Conservation (phyloP, 2,888 invertebrate species). For the Agrochola macilenta region DNA sequence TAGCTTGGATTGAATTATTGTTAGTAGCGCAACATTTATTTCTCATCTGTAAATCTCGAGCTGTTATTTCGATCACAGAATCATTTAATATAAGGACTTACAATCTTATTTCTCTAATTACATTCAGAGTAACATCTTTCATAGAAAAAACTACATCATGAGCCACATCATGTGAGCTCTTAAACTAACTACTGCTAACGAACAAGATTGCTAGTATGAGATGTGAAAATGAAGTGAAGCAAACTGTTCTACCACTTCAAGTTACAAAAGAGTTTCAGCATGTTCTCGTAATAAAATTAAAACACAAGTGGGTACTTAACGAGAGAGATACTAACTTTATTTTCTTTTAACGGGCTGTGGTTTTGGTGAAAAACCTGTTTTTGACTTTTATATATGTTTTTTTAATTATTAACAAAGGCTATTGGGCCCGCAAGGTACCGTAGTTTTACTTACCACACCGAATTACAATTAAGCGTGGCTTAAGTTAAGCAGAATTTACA, state of each 20-base stretch:
- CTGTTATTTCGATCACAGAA: too few relatives aligned
- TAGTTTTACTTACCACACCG: neutral
- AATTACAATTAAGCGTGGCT: neutral
- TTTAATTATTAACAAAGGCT: neutral
- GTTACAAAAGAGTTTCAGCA: slow-evolving; percentile 32
- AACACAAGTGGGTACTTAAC: slow-evolving; percentile 23
- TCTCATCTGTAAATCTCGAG: too few relatives aligned
- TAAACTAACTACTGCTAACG: slow-evolving; percentile 36
- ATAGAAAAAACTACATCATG: neutral
- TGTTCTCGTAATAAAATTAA: slow-evolving; percentile 45
- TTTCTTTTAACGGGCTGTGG: slow-evolving; percentile 7
- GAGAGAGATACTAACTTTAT: slow-evolving; percentile 16
- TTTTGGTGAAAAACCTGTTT: neutral
- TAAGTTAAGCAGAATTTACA: neutral
- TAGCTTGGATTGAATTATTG: neutral
- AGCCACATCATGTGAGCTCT: neutral
- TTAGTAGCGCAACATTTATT: neutral
- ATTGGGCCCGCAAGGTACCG: neutral
- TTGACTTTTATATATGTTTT: neutral
- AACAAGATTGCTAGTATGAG: slow-evolving; percentile 40
- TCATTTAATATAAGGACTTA: too few relatives aligned
- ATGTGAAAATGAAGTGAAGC: slow-evolving; percentile 28
- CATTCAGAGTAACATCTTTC: neutral
- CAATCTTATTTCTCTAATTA: neutral
- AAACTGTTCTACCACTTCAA: slow-evolving; percentile 29